Evolutionary conservation across 1,140 invertebrate species (phyloP).

Genomic region (Diabrotica virgifera): DNA sequence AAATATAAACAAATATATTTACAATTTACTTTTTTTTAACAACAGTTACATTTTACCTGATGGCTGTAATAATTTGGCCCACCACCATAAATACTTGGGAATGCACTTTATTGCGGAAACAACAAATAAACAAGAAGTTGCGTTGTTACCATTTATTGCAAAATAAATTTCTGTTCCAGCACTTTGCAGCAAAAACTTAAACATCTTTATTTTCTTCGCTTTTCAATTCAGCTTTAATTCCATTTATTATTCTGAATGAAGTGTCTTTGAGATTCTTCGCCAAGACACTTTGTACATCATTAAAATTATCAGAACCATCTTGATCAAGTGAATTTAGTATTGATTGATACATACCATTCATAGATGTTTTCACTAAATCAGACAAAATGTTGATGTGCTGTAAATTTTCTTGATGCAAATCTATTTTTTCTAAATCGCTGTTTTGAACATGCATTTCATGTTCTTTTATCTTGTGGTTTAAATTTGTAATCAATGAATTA

Average conservation of each 20-base stretch:
- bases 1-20: no score
- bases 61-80: no score
- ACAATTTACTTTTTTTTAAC: no score
- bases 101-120: no score
- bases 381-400: constrained; percentile 13
- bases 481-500: constrained; percentile 5
- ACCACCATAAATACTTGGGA: no score
- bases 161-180: no score
- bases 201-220: no score
- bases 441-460: constrained; percentile 8
- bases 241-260: constrained; percentile 26
- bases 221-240: constrained; percentile 11
- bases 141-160: no score
- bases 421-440: constrained; percentile 7
- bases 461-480: constrained; percentile 20
- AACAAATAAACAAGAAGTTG: no score
- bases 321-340: constrained; percentile 21
- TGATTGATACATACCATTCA: constrained; percentile 30
- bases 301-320: constrained; percentile 7
- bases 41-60: no score
- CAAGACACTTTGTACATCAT: constrained; percentile 22
- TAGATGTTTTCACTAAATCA: constrained; percentile 24
- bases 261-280: constrained; percentile 26
- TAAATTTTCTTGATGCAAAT: constrained; percentile 8
- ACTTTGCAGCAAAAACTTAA: no score